Evolutionary conservation across 2,888 invertebrate genomes (phyloP), one percentile per base, ranked within the genome.

Genomic region (Himalopsyche tibetana): DNA sequence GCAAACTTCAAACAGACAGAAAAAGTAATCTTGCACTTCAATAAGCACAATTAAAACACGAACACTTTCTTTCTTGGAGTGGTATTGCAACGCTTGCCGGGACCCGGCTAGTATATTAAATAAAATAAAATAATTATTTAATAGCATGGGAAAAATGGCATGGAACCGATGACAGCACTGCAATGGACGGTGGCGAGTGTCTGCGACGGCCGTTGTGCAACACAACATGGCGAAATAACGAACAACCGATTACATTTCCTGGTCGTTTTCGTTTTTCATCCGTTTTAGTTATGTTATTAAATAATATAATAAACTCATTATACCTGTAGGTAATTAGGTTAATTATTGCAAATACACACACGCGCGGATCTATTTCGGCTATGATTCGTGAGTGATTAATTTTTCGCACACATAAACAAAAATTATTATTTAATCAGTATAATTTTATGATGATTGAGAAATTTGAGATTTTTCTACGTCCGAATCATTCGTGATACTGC

Each of bases 241-340:
- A 74, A 74, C 2, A 28, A 15, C 11, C 36, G 19, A 38, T 38
- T 74, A 1, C 36, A 38, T 38, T 74, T 74, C 74, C 74, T 74
- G 36, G 28, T 74, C 3, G 74, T 74, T 36, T 74, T 74, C 38
- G 74, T 36, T 74, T 74, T 74, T 74, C 36, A 74, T 74, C 74
- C 74, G 74, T 74, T 74, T 74, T 15, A 12, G 74, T 51, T 51
- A 38, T 12, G 36, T 36, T 15, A 74, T 36, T 74, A 28, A 74
- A 74, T 74, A 74, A 28, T 28, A 28, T 28, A 28, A 74, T 74
- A 74, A 38, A 38, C 74, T 74, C 74, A 74, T 74, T 74, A 74
- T 74, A 12, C 36, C 19, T 36, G 12, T 74, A 12, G 74, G 74
- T 38, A 74, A 74, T 74, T 74, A 36, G 74, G 74, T 36, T 36